Percentiles rank a stretch among this genome's conserved stretches.
phyloP scores from a whole-genome alignment of 2,888 invertebrate species.

The Adineta ricciae region DNA sequence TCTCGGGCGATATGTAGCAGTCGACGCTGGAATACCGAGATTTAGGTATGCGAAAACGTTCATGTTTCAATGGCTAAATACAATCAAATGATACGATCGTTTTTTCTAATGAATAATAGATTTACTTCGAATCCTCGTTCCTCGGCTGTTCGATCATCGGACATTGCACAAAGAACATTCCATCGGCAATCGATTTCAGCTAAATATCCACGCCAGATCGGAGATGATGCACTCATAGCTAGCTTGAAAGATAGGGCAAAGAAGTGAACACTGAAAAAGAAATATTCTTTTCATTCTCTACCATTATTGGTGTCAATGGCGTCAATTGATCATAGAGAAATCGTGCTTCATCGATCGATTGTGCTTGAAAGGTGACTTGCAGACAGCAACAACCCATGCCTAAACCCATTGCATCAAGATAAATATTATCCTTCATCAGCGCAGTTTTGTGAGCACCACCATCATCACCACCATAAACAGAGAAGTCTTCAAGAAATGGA shows the following conservation, averaged over 20 bases:
- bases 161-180: neutral
- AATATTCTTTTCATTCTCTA: too few relatives aligned
- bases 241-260: conserved; percentile 52
- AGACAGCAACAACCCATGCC: conserved; percentile 98
- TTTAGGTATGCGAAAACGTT: conserved; percentile 56
- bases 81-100: neutral
- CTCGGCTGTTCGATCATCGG: conserved; percentile 18
- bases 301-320: conserved; percentile 87
- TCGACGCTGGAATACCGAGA: conserved; percentile 95
- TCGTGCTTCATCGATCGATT: conserved; percentile 86
- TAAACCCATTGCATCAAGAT: conserved; percentile 88
- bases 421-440: conserved; percentile 54
- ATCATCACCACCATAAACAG: conserved; percentile 27
- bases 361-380: conserved; percentile 72
- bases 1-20: conserved; percentile 80
- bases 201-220: conserved; percentile 79
- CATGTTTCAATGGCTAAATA: conserved; percentile 40
- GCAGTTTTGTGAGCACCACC: conserved; percentile 13
- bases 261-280: too few relatives aligned
- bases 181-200: conserved; percentile 59
- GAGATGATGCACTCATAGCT: conserved; percentile 90
- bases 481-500: conserved; percentile 28
- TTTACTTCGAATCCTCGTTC: conserved; percentile 71
- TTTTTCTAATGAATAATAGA: neutral
- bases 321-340: conserved; percentile 91